These are phyloP conservation scores for Nerophis lumbriciformis DNA, from an alignment of 2,113 vertebrate genomes.

Conservation along the genomic window DNA sequence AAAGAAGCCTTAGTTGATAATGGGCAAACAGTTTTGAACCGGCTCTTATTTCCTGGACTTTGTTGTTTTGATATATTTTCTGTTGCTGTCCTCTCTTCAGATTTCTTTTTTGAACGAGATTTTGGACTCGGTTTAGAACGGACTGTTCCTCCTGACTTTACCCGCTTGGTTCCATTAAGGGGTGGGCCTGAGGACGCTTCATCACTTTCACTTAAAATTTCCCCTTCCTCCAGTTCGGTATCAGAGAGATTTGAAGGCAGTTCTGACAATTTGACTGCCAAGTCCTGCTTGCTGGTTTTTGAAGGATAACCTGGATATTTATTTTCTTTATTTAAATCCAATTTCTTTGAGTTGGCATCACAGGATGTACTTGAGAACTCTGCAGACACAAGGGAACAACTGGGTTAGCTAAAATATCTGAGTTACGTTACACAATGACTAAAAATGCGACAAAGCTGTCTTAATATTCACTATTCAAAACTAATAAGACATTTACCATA, in stretches of 20 bases:
- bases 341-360: slow-evolving; percentile 41
- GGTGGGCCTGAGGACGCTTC: slow-evolving; percentile 54
- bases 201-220: slow-evolving; percentile 84
- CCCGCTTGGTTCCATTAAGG: slow-evolving; percentile 45
- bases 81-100: slow-evolving; percentile 29
- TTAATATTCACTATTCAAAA: too few relatives aligned
- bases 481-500: too few relatives aligned
- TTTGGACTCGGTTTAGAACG: slow-evolving; percentile 45
- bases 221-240: slow-evolving; percentile 86
- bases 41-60: slow-evolving; percentile 44
- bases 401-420: neutral
- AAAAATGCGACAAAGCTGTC: neutral
- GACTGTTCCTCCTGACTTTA: slow-evolving; percentile 28
- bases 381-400: slow-evolving; percentile 25
- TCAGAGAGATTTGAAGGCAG: slow-evolving; percentile 31
- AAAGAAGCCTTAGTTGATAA: slow-evolving; percentile 58
- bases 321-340: slow-evolving; percentile 92
- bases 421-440: neutral
- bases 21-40: slow-evolving; percentile 67
- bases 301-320: slow-evolving; percentile 75
- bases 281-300: slow-evolving; percentile 41
- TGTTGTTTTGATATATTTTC: slow-evolving; percentile 21
- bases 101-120: slow-evolving; percentile 25
- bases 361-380: slow-evolving; percentile 52
- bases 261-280: slow-evolving; percentile 22